phyloP scores from a whole-genome alignment of 2,113 vertebrate species.

The Anser brachyrhynchus region DNA sequence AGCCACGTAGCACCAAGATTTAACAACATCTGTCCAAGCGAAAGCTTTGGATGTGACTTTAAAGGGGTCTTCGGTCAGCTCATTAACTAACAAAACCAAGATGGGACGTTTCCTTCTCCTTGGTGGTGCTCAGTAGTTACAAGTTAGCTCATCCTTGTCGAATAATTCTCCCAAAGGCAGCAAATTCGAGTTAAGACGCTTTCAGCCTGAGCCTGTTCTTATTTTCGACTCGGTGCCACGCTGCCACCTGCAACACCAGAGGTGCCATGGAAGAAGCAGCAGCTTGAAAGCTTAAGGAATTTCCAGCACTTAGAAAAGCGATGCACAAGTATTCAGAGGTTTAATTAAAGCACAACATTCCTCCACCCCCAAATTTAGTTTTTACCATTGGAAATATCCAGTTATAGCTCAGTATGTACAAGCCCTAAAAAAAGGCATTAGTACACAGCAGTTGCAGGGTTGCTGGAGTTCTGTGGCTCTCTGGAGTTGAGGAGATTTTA shows the following conservation, averaged over 20 bases:
- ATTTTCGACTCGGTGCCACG: not conserved
- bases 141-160: not conserved
- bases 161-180: not conserved
- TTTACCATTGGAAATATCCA: not conserved
- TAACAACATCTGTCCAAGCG: not conserved
- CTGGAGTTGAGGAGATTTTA: not conserved
- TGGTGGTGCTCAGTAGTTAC: not conserved
- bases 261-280: not conserved
- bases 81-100: not conserved
- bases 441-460: not conserved
- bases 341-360: not conserved
- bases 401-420: not conserved
- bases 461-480: not conserved
- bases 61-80: not conserved
- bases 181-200: not conserved
- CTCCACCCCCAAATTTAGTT: not conserved
- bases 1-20: not conserved
- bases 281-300: not conserved
- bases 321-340: not conserved
- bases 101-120: not conserved
- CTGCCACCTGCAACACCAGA: not conserved
- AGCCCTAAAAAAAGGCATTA: not conserved
- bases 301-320: not conserved
- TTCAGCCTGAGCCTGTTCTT: not conserved
- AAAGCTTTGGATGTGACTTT: not conserved